Percentiles rank a stretch among this genome's conserved stretches.
Conservation (phyloP, 2,888 invertebrate genomes). For the Arrhopalites spinosus region DNA sequence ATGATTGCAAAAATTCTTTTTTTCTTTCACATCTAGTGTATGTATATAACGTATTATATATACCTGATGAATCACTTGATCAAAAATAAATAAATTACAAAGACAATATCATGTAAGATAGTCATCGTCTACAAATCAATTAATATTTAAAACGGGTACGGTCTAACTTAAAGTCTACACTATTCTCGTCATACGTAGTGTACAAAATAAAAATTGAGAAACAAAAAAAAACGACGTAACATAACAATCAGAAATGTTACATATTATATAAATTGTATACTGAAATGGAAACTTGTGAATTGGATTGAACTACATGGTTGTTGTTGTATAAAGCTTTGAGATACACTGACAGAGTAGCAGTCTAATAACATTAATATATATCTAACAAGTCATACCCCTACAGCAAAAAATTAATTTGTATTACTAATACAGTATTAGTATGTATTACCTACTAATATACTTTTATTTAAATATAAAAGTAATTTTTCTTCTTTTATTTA, state of each 20-base stretch:
- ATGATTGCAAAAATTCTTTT: not conserved
- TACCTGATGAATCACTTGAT: not conserved
- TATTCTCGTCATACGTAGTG: too few species aligned
- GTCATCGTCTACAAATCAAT: not conserved
- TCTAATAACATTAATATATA: not conserved
- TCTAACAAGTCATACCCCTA: not conserved
- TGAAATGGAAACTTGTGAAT: not conserved
- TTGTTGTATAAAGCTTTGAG: not conserved
- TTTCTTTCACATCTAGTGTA: not conserved
- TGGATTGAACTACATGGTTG: not conserved
- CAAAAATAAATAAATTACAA: not conserved
- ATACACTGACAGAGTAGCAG: not conserved
- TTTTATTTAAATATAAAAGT: too few species aligned
- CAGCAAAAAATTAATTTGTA: not conserved
- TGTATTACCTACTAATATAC: not conserved
- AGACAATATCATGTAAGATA: not conserved
- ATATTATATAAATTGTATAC: not conserved
- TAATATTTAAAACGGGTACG: not conserved
- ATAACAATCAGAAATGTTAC: not conserved
- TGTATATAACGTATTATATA: not conserved
- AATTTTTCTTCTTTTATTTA: too few species aligned
- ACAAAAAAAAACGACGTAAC: not conserved
- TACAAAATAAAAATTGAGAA: too few species aligned
- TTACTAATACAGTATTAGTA: not conserved
- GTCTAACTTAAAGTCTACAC: not conserved